Base-by-base conservation (phyloP, 2,797 vertebrate species). In the Euphonia xanthogaster region DNA sequence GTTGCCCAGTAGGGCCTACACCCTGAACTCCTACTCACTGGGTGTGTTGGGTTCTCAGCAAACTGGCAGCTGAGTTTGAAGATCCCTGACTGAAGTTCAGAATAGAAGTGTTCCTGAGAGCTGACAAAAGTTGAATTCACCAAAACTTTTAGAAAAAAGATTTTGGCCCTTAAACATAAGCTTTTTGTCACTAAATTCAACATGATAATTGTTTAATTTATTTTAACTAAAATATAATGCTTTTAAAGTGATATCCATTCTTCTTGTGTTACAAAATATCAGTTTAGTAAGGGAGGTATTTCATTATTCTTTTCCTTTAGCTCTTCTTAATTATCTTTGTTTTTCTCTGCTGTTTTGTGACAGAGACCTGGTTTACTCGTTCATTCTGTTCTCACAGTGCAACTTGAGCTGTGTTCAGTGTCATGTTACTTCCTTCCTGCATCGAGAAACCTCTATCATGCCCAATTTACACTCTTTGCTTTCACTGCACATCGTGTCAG, bases 381-480 rank as follows among this genome's bases (percentile, higher is more conserved):
- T 94, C 37, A 8, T 61, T 81, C 83, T 82, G 83, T 97, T 97
- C 88, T 95, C 93, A 95, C 90, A 95, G 80, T 95, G 93, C 80
- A 94, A 95, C 53, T 63, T 94, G 95, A 97, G 92, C 92, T 84
- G 55, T 2, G 6, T 48, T 73, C 76, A 95, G 92, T 90, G 80
- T 93, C 92, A 76, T 70, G 90, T 96, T 95, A 93, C 94, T 96
- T 97, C 96, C 97, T 97, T 95, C 94, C 95, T 93, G 83, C 44
- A 73, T 50, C 24, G 14, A 92, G 65, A 94, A 93, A 90, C 68
- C 88, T 90, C 80, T 88, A 96, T 79, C 92, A 94, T 86, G 94
- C 81, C 92, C 89, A 95, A 86, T 97, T 97, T 94, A 80, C 88
- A 72, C 84, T 96, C 96, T 96, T 87, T 96, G 91, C 95, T 96